Evolutionary conservation across 1,140 invertebrate species (phyloP), one percentile per base, ranked within the genome.

Genomic region (Yoshiicerus persimilis): DNA sequence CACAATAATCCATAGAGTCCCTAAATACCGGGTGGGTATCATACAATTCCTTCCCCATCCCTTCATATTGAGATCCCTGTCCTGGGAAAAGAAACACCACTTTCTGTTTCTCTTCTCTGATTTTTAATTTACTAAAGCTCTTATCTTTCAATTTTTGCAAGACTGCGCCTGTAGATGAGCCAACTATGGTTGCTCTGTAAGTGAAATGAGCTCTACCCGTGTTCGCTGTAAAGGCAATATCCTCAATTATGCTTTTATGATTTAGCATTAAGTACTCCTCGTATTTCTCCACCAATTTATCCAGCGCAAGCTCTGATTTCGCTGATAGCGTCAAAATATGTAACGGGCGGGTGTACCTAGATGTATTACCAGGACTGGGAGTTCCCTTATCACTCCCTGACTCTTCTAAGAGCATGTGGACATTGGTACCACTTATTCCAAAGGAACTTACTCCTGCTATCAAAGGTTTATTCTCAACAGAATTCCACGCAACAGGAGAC

Each of bases 1-100:
- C 38, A 13, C 89, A 88, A 16, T 70, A 13, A 32, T 90, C 86
- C 27, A 90, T 87, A 0, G 86, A 41, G n/a, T 34, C 13, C 32
- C 86, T 47, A 62, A 90, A 90, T 23, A 88, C 80, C 0, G 89
- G 87, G 34, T 30, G 39, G 32, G 34, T 38, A 0, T 87, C 66
- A 27, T 90, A 90, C 10, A 90, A 34, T 8, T 34, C 38, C n/a
- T 85, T 56, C 36, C 36, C 89, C 89, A 90, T 90, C 10, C 64
- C 84, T 20, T 47, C 36, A 38, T 89, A 89, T 38, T 89, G 89
- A 13, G 87, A 88, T 8, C 89, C 89, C 84, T 89, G 89, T 23
- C 89, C 89, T 32, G 89, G 88, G 20, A 89, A 89, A 11, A 89
- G 66, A 39, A 89, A 89, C 9, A 27, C 70, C 6, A 89, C 30